Percentiles rank a stretch among this genome's conserved stretches.
These are phyloP conservation scores for Acrocyrtus sp. DNA, from an alignment of 2,888 invertebrate genomes.

Conservation along the genomic window DNA sequence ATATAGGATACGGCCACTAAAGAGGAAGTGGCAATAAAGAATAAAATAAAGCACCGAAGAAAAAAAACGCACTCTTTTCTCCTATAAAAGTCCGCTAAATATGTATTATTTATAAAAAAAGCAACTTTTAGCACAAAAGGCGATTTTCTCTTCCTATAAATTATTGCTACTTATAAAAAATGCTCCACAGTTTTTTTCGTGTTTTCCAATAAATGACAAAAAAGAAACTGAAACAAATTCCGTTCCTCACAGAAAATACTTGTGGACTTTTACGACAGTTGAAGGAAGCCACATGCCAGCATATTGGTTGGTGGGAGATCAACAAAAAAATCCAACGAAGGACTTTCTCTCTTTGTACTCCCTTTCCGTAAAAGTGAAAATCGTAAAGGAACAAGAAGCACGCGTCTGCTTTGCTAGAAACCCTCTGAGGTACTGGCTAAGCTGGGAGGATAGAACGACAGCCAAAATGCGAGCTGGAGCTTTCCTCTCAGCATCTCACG, in stretches of 20 bases:
- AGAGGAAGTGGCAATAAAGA: not conserved
- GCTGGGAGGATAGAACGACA: constrained; percentile 15
- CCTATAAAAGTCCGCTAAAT: not conserved
- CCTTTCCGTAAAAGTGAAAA: not conserved
- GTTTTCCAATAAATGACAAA: not conserved
- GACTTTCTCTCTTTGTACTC: no score
- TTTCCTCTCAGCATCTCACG: not conserved
- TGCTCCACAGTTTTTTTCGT: not conserved
- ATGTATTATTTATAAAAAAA: not conserved
- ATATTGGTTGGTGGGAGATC: not conserved
- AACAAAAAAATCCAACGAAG: not conserved
- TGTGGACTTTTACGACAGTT: not conserved
- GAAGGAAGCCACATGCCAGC: not conserved
- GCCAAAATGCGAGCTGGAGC: constrained; percentile 14
- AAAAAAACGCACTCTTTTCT: not conserved
- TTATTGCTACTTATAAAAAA: not conserved
- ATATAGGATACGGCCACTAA: not conserved
- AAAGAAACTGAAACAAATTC: not conserved
- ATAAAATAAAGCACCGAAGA: not conserved
- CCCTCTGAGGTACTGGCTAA: constrained; percentile 35
- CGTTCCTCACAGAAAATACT: not conserved
- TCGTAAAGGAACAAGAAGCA: constrained; percentile 1
- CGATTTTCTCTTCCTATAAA: not conserved
- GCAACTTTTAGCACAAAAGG: not conserved
- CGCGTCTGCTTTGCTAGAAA: constrained; percentile 43